Base-by-base conservation (phyloP, 1,140 invertebrate genomes). In the Forficula auricularia region DNA sequence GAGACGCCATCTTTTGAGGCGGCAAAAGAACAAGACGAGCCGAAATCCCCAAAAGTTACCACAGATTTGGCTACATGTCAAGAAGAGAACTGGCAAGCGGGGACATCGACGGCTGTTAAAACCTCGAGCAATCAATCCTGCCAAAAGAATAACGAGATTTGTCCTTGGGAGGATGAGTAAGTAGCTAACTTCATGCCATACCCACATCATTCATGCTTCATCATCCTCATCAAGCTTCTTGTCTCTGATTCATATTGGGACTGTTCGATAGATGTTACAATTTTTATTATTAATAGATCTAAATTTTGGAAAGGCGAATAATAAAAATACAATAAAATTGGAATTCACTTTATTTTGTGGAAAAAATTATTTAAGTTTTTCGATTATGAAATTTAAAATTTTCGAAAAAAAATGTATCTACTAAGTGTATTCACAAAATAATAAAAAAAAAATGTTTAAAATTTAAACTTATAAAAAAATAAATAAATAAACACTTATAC, bases 121-220 rank as follows among this genome's bases (percentile, higher is more conserved):
- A 18, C n/a, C 34, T 14, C 42, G 48, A n/a, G 19, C 40, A 16
- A 20, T 27, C 16, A 36, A 16, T 27, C 22, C 22, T 13, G 38
- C 18, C 22, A 40, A 30, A 79, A 77, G 65, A 68, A 67, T 61
- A 79, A 74, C 60, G 77, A 83, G 60, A 75, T 84, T 56, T 86
- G 82, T 67, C 82, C 82, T 39, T 85, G 82, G 82, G 82, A 85
- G 70, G 81, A 86, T 60, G 80, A 84, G 82, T 86, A 66, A 81
- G 81, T 82, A 67, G 44, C n/a, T n/a, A n/a, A n/a, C n/a, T n/a
- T n/a, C n/a, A n/a, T n/a, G n/a, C n/a, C n/a, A n/a, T n/a, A n/a
- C n/a, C n/a, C n/a, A n/a, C n/a, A n/a, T n/a, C n/a, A n/a, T n/a
- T n/a, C n/a, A n/a, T n/a, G n/a, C n/a, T n/a, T n/a, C n/a, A n/a